Percentiles rank a stretch among this genome's conserved stretches.
phyloP scores from a whole-genome alignment of 2,113 vertebrate genomes.

The Cynocephalus volans region DNA sequence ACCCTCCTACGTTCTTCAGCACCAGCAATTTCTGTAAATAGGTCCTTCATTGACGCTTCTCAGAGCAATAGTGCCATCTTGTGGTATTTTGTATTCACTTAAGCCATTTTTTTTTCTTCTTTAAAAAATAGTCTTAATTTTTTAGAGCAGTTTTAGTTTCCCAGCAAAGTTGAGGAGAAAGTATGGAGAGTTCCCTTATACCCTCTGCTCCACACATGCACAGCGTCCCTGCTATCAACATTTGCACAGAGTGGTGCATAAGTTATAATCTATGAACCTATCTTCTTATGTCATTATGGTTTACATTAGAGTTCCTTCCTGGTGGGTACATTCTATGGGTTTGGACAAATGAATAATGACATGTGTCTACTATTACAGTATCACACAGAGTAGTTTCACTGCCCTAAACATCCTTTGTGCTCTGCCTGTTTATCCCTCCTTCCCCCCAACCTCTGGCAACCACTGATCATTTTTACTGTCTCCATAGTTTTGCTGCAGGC shows the following conservation, averaged over 20 bases:
- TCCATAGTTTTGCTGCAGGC: not conserved
- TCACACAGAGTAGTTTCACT: not conserved
- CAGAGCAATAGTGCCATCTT: conserved; percentile 41
- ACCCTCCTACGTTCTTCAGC: not conserved
- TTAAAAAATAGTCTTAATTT: not conserved
- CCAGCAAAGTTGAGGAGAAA: not conserved
- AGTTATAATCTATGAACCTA: not conserved
- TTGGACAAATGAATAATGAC: not conserved
- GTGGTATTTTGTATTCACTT: not conserved
- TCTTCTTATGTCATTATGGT: not conserved
- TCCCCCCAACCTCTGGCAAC: not conserved
- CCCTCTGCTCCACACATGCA: fast-evolving
- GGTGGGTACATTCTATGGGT: not conserved
- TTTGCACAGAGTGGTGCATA: too few relatives aligned
- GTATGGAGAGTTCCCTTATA: not conserved
- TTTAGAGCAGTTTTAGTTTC: conserved; percentile 19
- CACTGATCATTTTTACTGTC: not conserved
- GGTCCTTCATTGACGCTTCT: fast-evolving
- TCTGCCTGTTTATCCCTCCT: not conserved
- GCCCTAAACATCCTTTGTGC: not conserved
- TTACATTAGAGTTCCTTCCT: too few relatives aligned
- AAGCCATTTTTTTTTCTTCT: not conserved
- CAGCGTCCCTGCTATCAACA: not conserved
- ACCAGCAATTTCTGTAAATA: too few relatives aligned
- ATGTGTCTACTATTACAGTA: fast-evolving